Conservation (phyloP, 2,113 vertebrate genomes). For the Cricetomys ansorgei region DNA sequence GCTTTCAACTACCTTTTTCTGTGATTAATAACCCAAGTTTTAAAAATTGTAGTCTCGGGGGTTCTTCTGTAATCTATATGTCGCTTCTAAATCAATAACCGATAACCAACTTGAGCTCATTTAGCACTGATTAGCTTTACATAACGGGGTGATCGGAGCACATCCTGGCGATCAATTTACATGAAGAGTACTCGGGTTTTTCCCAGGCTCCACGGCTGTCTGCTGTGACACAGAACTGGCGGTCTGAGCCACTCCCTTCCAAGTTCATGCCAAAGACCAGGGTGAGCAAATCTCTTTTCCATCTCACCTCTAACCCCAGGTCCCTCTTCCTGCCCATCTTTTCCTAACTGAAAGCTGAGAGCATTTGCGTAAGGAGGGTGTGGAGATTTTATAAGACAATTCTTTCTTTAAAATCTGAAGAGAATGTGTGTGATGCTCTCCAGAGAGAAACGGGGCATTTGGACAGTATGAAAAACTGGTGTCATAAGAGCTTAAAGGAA, state of each 20-base stretch:
- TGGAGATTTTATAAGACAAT: background rate
- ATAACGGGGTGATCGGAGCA: accelerated
- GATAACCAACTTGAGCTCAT: slow-evolving; percentile 45
- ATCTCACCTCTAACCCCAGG: slow-evolving; percentile 80
- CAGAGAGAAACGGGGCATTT: background rate
- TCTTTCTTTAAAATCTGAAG: slow-evolving; percentile 47
- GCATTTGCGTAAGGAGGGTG: slow-evolving; percentile 51
- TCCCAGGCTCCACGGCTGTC: slow-evolving; percentile 32
- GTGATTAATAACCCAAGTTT: background rate
- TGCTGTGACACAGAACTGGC: slow-evolving; percentile 36
- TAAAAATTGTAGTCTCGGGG: background rate
- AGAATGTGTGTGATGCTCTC: background rate
- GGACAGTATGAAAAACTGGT: background rate
- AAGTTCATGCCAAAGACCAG: slow-evolving; percentile 68
- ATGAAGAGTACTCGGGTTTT: background rate
- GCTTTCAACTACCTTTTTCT: background rate
- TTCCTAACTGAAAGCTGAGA: slow-evolving; percentile 59
- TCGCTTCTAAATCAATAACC: slow-evolving; percentile 53
- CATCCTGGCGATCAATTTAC: accelerated
- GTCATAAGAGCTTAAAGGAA: background rate
- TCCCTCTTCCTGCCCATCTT: slow-evolving; percentile 57
- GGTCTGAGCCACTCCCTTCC: background rate
- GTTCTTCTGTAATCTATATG: background rate
- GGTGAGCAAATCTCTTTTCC: slow-evolving; percentile 79
- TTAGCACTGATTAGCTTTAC: background rate